phyloP scores from a whole-genome alignment of 2,113 vertebrate species.

The Stomatorhinus ivindoensis region DNA sequence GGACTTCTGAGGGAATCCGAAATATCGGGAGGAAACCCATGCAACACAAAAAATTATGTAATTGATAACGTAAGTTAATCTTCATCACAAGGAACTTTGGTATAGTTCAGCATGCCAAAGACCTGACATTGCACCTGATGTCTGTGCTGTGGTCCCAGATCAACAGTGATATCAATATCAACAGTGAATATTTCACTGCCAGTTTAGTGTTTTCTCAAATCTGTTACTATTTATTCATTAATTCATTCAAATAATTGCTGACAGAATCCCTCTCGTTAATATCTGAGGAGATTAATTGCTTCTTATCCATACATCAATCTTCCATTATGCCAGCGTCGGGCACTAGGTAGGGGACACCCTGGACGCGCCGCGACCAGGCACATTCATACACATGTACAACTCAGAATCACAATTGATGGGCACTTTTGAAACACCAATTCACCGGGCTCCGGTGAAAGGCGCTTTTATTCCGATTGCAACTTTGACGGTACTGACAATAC shows the following conservation, averaged over 20 bases:
- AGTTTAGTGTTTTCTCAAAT: not conserved
- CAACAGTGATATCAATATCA: too few relatives aligned
- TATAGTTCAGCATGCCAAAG: not conserved
- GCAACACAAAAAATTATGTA: not conserved
- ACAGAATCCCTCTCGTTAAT: not conserved
- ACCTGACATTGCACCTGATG: not conserved
- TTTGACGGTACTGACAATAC: not conserved
- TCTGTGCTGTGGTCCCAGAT: not conserved
- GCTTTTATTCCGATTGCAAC: not conserved
- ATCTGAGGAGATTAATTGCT: not conserved
- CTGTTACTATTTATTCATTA: not conserved
- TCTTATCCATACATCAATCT: not conserved
- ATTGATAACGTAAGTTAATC: not conserved
- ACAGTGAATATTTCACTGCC: not conserved
- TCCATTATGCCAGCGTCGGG: not conserved
- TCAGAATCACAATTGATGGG: not conserved
- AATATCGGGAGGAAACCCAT: not conserved
- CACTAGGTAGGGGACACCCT: not conserved
- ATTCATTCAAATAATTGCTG: not conserved
- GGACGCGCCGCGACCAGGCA: not conserved
- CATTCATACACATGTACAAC: not conserved
- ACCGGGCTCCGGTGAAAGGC: not conserved
- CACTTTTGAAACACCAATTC: not conserved
- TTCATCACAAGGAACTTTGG: not conserved
- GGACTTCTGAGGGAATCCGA: not conserved